Conservation (phyloP, 2,113 vertebrate genomes). For the Geococcyx californianus region DNA sequence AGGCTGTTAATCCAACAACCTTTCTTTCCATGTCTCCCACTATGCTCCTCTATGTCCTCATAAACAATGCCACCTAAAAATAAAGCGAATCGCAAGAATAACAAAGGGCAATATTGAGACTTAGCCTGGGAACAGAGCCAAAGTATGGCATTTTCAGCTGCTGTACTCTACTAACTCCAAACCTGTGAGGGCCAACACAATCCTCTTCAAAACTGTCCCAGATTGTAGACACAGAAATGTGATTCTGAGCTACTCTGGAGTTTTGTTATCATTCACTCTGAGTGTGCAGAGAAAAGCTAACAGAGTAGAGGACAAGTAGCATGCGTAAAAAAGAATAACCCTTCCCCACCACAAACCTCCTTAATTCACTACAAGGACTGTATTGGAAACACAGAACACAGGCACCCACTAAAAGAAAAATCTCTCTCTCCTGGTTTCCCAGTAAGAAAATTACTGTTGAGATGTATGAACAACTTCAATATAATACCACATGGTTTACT, state of each 20-base stretch:
- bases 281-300: not conserved
- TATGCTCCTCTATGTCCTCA: not conserved
- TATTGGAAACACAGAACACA: not conserved
- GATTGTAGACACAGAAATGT: not conserved
- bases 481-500: not conserved
- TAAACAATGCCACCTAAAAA: not conserved
- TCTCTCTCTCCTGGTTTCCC: fast-evolving
- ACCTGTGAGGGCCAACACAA: not conserved
- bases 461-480: not conserved
- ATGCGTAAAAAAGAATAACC: not conserved
- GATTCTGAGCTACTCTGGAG: not conserved
- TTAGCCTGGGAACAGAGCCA: not conserved
- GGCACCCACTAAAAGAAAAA: not conserved
- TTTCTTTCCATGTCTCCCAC: not conserved
- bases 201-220: not conserved
- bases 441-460: not conserved
- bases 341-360: not conserved
- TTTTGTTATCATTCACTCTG: not conserved
- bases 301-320: not conserved
- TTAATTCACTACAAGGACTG: not conserved
- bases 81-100: not conserved
- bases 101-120: not conserved
- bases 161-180: not conserved
- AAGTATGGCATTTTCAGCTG: not conserved
- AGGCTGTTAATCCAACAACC: not conserved